Base-by-base conservation (phyloP, 2,113 vertebrate genomes). In the Elanus axillaris region DNA sequence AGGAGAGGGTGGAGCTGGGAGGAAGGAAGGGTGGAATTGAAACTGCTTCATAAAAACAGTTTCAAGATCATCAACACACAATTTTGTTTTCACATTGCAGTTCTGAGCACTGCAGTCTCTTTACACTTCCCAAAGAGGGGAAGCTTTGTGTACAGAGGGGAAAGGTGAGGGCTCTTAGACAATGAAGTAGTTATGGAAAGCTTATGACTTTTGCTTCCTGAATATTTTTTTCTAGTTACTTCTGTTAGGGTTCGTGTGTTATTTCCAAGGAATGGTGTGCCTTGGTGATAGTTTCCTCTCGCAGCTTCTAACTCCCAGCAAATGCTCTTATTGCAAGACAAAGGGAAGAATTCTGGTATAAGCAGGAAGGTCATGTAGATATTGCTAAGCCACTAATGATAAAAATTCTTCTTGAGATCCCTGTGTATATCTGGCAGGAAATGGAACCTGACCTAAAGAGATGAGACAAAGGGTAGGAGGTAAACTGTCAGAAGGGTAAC, bases 21-120 rank as follows among this genome's bases (percentile, higher is more conserved):
- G 94, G 87, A 95, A 95, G 93, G 93, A 93, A 94, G 89, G 89
- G 95, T 81, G 87, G 93, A 79, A 91, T 40, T 90, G 63, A 81
- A 94, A 43, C 43, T 17, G 52, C 47, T 93, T 85, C 56, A 68
- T 87, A 93, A 93, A 91, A 67, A 60, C 40, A 19, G 7, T 84
- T 91, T 87, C 58, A 64, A 55, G 79, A 56, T 71, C 43, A 68
- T 77, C 86, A 75, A 31, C 23, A n/a, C 38, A 38, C 3, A 4
- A 60, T 87, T 95, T 89, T 90, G 68, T 91, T 94, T 96, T 94
- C 59, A 81, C 12, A 6, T 72, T 63, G 20, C 60, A 52, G 60
- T 81, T 95, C 40, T 89, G 59, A 59, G 48, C 38, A 64, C 66
- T n/a, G n/a, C n/a, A n/a, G 66, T 59, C n/a, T 86, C 34, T 87